Conservation (phyloP, 2,113 vertebrate species). For the Lamprotornis superbus region DNA sequence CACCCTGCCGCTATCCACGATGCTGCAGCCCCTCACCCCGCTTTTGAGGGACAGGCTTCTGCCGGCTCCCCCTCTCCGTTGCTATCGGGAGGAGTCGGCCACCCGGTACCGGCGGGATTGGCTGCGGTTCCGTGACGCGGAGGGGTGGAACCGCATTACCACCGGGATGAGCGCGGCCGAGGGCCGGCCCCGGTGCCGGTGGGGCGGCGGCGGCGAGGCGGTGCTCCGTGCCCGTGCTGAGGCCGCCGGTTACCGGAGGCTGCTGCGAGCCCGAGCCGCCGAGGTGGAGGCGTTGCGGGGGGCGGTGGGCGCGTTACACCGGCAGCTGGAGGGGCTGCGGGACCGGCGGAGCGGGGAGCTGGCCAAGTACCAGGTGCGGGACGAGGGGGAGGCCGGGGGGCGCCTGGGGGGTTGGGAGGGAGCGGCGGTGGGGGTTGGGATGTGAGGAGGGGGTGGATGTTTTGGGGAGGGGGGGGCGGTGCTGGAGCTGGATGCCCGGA, state of each 20-base stretch:
- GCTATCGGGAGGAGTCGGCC: slow-evolving; percentile 68
- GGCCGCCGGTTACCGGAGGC: slow-evolving; percentile 80
- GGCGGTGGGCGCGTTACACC: slow-evolving; percentile 78
- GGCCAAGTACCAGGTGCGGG: slow-evolving; percentile 78
- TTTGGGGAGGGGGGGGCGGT: too few species aligned
- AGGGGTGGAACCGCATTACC: slow-evolving; percentile 51
- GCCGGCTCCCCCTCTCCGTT: neutral
- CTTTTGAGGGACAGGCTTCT: slow-evolving; percentile 26
- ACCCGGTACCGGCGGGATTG: slow-evolving; percentile 72
- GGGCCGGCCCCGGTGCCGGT: slow-evolving; percentile 79
- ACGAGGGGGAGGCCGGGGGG: neutral
- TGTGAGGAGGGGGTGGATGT: too few species aligned
- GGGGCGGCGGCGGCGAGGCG: slow-evolving; percentile 75
- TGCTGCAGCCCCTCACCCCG: neutral
- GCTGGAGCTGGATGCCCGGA: too few species aligned
- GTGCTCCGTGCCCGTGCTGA: slow-evolving; percentile 82
- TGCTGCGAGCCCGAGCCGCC: slow-evolving; percentile 78
- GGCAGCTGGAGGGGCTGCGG: slow-evolving; percentile 80
- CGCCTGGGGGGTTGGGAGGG: neutral
- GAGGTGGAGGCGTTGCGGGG: slow-evolving; percentile 81
- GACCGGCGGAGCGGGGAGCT: slow-evolving; percentile 79
- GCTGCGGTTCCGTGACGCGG: slow-evolving; percentile 72
- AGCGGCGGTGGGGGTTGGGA: too few species aligned
- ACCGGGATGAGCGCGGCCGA: slow-evolving; percentile 42
- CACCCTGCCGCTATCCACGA: slow-evolving; percentile 33